Base-by-base conservation (phyloP, 2,113 vertebrate species). In the Semnopithecus entellus region DNA sequence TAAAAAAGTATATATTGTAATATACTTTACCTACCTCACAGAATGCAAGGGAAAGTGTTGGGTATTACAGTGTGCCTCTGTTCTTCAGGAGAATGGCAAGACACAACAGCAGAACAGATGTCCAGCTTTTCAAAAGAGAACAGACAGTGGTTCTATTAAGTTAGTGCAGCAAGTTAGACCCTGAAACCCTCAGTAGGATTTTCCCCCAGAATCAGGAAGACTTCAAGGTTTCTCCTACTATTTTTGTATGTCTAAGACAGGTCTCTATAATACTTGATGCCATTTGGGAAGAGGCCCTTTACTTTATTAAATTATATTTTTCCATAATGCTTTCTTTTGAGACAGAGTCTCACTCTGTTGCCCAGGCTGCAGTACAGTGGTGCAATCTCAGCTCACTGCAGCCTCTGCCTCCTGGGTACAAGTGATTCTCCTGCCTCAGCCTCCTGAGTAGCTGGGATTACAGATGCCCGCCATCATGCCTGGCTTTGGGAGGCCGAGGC, bases 61-160 rank as follows among this genome's bases (percentile, higher is more conserved):
- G 8, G 57, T 48, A 93, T 91, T 90, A 87, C 13, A 82, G 52
- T 17, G 32, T 57, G 57, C 48, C 64, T 96, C 93, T 88, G 84
- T 84, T 88, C 95, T 95, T 92, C 80, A 79, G 76, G 91, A 64
- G 84, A 90, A 90, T 11, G 30, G 94, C 81, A 86, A 90, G 91
- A 94, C 55, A 83, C 57, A 78, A 88, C 80, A 40, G 92, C 57
- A 80, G 96, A 95, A 25, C 64, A 91, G 94, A 57, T 9, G 16
- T 70, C 78, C 72, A 91, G 86, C 93, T 97, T 97, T 87, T 90
- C 43, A 92, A 90, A 92, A 94, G 52, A 96, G 57, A 96, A 96
- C 0, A 88, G 61, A 96, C 27, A 61, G 9, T 6, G 13, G 13
- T 45, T 76, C 93, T 66, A 93, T 1, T 12, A 86, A 66, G 48